Evolutionary conservation across 2,797 vertebrate species (phyloP).

Genomic region (Bradypus variegatus): DNA sequence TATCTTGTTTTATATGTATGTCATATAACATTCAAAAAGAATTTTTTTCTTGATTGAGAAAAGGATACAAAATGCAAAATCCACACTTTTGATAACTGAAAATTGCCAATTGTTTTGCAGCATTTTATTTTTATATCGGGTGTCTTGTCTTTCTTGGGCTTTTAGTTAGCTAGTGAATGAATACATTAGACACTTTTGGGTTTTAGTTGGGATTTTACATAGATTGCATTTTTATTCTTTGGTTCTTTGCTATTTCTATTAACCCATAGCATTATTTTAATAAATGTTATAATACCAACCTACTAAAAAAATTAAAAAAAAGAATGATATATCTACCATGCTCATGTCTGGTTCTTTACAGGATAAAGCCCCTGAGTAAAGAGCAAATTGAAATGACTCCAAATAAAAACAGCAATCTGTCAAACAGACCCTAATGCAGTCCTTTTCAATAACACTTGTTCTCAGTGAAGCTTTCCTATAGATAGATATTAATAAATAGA

Average conservation of each 20-base stretch:
- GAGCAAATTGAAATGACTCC: not conserved
- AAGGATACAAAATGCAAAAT: conserved; percentile 83
- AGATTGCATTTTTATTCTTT: too few relatives aligned
- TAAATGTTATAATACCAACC: too few relatives aligned
- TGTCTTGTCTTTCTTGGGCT: too few relatives aligned
- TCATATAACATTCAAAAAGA: conserved; percentile 87
- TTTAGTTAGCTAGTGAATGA: too few relatives aligned
- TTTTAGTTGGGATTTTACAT: too few relatives aligned
- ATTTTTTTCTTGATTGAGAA: conserved; percentile 87
- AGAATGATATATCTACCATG: too few relatives aligned
- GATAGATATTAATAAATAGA: not conserved
- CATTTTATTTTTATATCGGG: too few relatives aligned
- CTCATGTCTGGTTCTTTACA: not conserved
- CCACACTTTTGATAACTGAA: conserved; percentile 84
- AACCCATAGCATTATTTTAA: too few relatives aligned
- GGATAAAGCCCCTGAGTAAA: not conserved
- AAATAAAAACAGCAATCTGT: not conserved
- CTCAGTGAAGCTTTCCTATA: not conserved
- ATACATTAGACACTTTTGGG: too few relatives aligned
- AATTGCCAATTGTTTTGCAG: conserved; percentile 86
- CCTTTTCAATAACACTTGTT: not conserved
- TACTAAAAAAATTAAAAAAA: too few relatives aligned
- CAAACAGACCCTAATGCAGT: not conserved
- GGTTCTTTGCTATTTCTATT: too few relatives aligned
- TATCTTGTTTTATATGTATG: conserved; percentile 95